phyloP scores from a whole-genome alignment of 2,797 vertebrate species.

The Lacerta bilineata region DNA sequence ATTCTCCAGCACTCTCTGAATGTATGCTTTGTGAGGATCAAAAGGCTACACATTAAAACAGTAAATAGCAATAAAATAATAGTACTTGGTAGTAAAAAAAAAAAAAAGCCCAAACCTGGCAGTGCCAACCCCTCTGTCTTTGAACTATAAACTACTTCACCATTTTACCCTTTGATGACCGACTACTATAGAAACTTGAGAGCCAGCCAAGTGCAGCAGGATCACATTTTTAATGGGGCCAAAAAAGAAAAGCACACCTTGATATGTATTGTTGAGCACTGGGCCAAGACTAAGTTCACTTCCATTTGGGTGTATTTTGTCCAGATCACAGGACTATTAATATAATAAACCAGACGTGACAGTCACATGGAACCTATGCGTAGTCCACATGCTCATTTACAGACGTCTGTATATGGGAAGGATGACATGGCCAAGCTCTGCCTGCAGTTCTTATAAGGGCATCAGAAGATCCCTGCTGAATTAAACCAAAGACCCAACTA shows the following conservation, averaged over 20 bases:
- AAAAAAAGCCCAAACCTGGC: background rate
- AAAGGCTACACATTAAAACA: constrained; percentile 4
- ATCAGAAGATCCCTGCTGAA: too few relatives aligned
- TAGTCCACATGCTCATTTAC: too few relatives aligned
- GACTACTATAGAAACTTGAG: background rate
- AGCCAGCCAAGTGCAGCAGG: background rate
- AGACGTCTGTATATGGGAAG: background rate
- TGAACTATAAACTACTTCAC: constrained; percentile 16
- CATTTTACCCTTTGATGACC: constrained; percentile 24
- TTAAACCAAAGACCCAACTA: too few relatives aligned
- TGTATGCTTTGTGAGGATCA: background rate
- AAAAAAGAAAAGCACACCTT: background rate
- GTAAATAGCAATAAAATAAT: constrained; percentile 11
- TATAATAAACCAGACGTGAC: background rate
- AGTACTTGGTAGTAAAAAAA: constrained; percentile 4
- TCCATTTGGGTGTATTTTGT: background rate
- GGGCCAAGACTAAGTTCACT: background rate
- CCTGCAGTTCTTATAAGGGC: too few relatives aligned
- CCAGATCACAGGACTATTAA: background rate
- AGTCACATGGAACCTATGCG: background rate
- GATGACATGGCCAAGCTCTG: too few relatives aligned
- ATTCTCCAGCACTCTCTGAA: constrained; percentile 44
- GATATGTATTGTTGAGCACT: background rate
- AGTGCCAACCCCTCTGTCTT: constrained; percentile 7
- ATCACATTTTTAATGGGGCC: background rate